Evolutionary conservation across 2,113 vertebrate genomes (phyloP).

Genomic region (Scophthalmus maximus): DNA sequence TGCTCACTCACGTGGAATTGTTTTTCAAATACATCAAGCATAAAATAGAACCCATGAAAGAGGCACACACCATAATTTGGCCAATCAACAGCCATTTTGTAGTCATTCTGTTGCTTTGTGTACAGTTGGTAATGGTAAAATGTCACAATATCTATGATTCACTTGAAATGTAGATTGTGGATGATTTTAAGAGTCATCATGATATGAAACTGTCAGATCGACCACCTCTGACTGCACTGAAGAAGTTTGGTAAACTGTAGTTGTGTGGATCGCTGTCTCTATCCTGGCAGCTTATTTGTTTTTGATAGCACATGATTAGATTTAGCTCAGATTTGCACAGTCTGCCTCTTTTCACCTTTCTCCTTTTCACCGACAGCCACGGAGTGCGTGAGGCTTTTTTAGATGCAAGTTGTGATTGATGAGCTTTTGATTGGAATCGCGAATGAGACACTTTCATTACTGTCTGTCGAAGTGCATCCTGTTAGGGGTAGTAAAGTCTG

Average conservation of each 20-base stretch:
- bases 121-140: neutral
- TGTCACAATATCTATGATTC: neutral
- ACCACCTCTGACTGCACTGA: neutral
- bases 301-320: constrained; percentile 70
- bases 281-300: constrained; percentile 43
- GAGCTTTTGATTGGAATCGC: constrained; percentile 82
- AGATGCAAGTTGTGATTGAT: constrained; percentile 76
- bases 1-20: too few relatives aligned
- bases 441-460: constrained; percentile 83
- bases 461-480: constrained; percentile 78
- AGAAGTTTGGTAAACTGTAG: constrained; percentile 32
- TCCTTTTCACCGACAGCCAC: constrained; percentile 12
- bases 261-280: constrained; percentile 29
- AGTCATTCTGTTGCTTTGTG: neutral
- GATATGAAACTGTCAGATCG: neutral
- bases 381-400: constrained; percentile 51
- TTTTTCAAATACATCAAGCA: too few relatives aligned
- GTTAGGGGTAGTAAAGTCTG: constrained; percentile 72
- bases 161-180: neutral
- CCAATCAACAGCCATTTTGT: neutral
- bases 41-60: neutral
- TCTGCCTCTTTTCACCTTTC: constrained; percentile 48
- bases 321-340: constrained; percentile 57
- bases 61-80: neutral
- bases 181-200: too few relatives aligned